Percentiles rank a stretch among this genome's conserved stretches.
These are phyloP conservation scores for Kryptolebias ocellatus DNA, from an alignment of 2,797 vertebrate species.

Conservation along the genomic window DNA sequence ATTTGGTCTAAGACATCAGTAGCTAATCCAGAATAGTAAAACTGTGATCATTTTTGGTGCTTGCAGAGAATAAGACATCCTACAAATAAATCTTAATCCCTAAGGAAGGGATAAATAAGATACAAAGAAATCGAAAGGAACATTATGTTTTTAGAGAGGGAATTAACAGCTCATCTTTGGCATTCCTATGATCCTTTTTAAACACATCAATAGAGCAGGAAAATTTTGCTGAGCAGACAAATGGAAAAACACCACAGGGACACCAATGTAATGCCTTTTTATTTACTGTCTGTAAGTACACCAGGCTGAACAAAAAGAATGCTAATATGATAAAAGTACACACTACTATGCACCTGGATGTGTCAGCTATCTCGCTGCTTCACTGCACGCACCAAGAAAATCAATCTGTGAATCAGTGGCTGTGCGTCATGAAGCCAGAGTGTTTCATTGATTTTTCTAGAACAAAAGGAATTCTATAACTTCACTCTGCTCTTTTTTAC, in stretches of 20 bases:
- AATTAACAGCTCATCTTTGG: constrained; percentile 29
- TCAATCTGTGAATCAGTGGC: constrained; percentile 59
- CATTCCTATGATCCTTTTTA: constrained; percentile 28
- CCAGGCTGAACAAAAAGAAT: constrained; percentile 34
- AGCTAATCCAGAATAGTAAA: constrained; percentile 6
- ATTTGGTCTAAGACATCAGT: constrained; percentile 5
- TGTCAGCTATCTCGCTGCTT: constrained; percentile 25
- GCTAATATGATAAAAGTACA: constrained; percentile 42
- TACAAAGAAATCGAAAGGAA: constrained; percentile 5
- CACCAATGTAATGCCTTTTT: constrained; percentile 32
- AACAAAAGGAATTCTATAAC: constrained; percentile 64
- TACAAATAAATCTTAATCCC: constrained; percentile 5
- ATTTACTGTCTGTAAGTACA: constrained; percentile 32
- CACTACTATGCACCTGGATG: constrained; percentile 28
- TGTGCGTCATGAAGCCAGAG: constrained; percentile 48
- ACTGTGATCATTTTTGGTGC: constrained; percentile 10
- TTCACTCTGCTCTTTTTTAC: constrained; percentile 31
- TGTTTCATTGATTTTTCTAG: constrained; percentile 57
- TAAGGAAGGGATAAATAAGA: constrained; percentile 6
- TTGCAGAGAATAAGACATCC: background rate
- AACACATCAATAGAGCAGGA: constrained; percentile 32
- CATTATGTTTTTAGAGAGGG: constrained; percentile 18
- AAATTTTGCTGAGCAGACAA: constrained; percentile 40
- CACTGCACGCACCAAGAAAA: constrained; percentile 30
- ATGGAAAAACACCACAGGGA: constrained; percentile 29